phyloP scores from a whole-genome alignment of 2,113 vertebrate species.

The Chascanopsetta lugubris region DNA sequence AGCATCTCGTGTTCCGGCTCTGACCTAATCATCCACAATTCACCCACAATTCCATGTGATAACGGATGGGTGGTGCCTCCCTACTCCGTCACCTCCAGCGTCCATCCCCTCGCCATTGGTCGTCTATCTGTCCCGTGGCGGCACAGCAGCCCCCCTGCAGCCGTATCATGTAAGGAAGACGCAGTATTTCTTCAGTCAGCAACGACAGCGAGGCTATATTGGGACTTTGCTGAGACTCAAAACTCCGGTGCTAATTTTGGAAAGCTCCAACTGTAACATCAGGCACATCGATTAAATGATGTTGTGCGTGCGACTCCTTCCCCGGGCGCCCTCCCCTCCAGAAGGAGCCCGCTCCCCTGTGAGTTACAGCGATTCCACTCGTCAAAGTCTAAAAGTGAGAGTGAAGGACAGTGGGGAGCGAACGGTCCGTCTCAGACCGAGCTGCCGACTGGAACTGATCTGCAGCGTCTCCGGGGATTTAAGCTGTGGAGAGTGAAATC shows the following conservation, averaged over 20 bases:
- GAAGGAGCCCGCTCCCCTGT: slow-evolving; percentile 1
- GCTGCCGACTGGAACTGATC: slow-evolving; percentile 60
- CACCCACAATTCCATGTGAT: slow-evolving; percentile 3
- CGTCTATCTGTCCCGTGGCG: slow-evolving; percentile 38
- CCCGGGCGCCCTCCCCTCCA: not conserved
- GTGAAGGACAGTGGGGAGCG: slow-evolving; percentile 9
- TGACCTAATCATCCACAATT: slow-evolving; percentile 4
- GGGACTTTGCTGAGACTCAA: slow-evolving; percentile 65
- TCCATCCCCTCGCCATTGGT: slow-evolving; percentile 31
- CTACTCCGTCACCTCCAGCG: slow-evolving; percentile 7
- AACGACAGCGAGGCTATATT: slow-evolving; percentile 77
- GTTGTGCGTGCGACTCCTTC: slow-evolving; percentile 15
- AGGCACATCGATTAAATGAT: slow-evolving; percentile 50
- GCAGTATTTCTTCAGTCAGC: slow-evolving; percentile 78
- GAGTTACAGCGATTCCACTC: slow-evolving; percentile 16
- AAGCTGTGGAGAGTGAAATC: slow-evolving; percentile 67
- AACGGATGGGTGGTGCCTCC: slow-evolving; percentile 7
- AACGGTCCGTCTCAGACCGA: slow-evolving; percentile 39
- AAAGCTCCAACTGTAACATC: slow-evolving; percentile 60
- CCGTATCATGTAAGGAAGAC: slow-evolving; percentile 49
- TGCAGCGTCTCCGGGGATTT: slow-evolving; percentile 48
- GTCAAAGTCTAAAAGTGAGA: slow-evolving; percentile 9
- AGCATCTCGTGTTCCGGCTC: slow-evolving; percentile 2
- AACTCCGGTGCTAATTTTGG: slow-evolving; percentile 76
- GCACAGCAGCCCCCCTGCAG: slow-evolving; percentile 52